Conservation (phyloP, 1,140 invertebrate genomes). For the Diplogasteroides magnus region DNA sequence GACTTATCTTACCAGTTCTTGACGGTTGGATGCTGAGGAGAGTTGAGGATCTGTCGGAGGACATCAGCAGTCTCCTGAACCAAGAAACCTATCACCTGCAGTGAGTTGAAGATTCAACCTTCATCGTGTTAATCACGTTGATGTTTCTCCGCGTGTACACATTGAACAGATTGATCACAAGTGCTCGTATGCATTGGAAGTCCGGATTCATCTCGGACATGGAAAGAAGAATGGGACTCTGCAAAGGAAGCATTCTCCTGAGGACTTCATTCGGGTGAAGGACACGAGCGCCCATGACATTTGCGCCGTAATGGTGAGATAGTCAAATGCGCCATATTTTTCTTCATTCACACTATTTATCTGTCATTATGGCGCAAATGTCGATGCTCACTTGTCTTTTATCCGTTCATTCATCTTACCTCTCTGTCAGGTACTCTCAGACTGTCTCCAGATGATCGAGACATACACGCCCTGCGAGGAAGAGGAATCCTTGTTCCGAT, state of each 20-base stretch:
- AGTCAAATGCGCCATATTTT: no score
- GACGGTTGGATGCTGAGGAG: slow-evolving; percentile 52
- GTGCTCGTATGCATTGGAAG: slow-evolving; percentile 54
- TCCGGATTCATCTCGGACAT: slow-evolving; percentile 54
- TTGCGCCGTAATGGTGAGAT: no score
- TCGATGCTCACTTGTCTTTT: no score
- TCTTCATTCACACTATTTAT: no score
- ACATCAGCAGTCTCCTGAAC: slow-evolving; percentile 45
- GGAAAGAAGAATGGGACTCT: slow-evolving; percentile 47
- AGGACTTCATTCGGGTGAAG: no score
- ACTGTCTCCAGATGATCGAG: slow-evolving; percentile 50
- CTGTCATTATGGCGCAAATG: no score
- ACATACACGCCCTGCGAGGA: slow-evolving; percentile 54
- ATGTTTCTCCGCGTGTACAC: slow-evolving; percentile 46
- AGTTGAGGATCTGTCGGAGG: slow-evolving; percentile 51
- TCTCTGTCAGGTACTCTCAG: slow-evolving; percentile 53
- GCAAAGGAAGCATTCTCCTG: no score
- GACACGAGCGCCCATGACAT: no score
- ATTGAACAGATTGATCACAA: slow-evolving; percentile 46
- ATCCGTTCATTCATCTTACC: no score
- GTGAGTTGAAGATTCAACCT: no score
- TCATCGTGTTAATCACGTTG: slow-evolving; percentile 50
- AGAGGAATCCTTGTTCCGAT: slow-evolving; percentile 53
- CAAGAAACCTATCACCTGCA: neutral
- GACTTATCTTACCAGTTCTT: slow-evolving; percentile 38